These are phyloP conservation scores for Engraulis encrasicolus DNA, from an alignment of 2,113 vertebrate species.

Conservation along the genomic window DNA sequence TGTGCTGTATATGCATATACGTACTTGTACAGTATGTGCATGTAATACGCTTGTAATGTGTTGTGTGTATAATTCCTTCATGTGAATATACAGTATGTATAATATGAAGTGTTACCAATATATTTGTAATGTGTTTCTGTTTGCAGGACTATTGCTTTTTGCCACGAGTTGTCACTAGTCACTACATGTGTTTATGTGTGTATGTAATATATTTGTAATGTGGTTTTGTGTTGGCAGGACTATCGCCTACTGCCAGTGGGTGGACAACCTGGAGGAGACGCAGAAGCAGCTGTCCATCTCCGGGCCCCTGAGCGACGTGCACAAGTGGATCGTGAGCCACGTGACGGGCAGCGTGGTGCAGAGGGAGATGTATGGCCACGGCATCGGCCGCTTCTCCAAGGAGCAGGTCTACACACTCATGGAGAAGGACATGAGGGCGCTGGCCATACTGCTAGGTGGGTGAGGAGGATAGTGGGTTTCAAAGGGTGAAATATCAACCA, in stretches of 20 bases:
- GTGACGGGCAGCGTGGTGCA: slow-evolving; percentile 93
- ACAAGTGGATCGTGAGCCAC: slow-evolving; percentile 92
- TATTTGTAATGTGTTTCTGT: too few relatives aligned
- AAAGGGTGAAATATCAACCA: too few relatives aligned
- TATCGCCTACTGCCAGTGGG: slow-evolving; percentile 96
- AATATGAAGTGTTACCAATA: too few relatives aligned
- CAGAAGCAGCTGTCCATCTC: slow-evolving; percentile 89
- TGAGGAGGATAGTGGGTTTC: not conserved
- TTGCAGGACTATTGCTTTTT: too few relatives aligned
- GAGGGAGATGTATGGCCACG: slow-evolving; percentile 95
- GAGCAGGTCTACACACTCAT: slow-evolving; percentile 93
- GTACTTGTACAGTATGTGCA: too few relatives aligned
- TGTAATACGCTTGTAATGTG: too few relatives aligned
- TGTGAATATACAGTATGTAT: too few relatives aligned
- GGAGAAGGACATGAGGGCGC: slow-evolving; percentile 96
- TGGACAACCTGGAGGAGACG: slow-evolving; percentile 93
- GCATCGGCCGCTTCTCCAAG: slow-evolving; percentile 92
- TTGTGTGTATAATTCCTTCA: too few relatives aligned
- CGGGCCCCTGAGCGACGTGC: slow-evolving; percentile 90
- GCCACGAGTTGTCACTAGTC: too few relatives aligned
- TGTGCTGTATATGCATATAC: too few relatives aligned
- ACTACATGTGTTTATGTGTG: not conserved
- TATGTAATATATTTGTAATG: slow-evolving; percentile 2
- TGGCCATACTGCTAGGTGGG: slow-evolving; percentile 91
- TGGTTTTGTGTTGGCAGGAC: slow-evolving; percentile 75